phyloP scores from a whole-genome alignment of 2,888 invertebrate genomes.

The Himalopsyche anomala region DNA sequence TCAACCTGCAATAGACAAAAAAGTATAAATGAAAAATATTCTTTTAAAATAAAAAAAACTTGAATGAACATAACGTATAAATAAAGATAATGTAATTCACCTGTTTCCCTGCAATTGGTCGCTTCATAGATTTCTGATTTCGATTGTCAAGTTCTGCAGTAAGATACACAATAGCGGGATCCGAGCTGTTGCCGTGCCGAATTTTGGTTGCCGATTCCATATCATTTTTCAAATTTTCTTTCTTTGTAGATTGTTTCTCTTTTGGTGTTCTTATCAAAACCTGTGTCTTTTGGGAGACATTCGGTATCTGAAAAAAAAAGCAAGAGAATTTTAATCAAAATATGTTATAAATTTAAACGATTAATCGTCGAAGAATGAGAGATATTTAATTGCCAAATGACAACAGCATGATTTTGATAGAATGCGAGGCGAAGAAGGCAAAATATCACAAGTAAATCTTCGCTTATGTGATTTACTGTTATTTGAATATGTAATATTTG shows the following conservation, averaged over 20 bases:
- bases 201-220: slow-evolving; percentile 66
- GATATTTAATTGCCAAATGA: not conserved
- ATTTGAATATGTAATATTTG: no score
- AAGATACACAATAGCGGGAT: slow-evolving; percentile 58
- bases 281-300: slow-evolving; percentile 76
- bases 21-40: not conserved
- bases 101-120: slow-evolving; percentile 56
- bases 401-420: not conserved
- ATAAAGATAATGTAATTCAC: slow-evolving; percentile 18
- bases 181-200: slow-evolving; percentile 53
- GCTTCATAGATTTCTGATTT: slow-evolving; percentile 53
- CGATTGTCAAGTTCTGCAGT: slow-evolving; percentile 49
- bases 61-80: not conserved
- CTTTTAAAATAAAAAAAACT: no score
- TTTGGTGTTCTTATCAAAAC: slow-evolving; percentile 70
- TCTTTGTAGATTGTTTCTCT: slow-evolving; percentile 66
- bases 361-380: not conserved
- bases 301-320: slow-evolving; percentile 72
- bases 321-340: slow-evolving; percentile 36
- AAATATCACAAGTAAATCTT: no score
- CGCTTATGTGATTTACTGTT: no score
- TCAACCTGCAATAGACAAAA: slow-evolving; percentile 73
- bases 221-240: slow-evolving; percentile 67
- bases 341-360: not conserved
- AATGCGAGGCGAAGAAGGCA: no score